Evolutionary conservation across 2,888 invertebrate species (phyloP).

Genomic region (Aricia artaxerxes): DNA sequence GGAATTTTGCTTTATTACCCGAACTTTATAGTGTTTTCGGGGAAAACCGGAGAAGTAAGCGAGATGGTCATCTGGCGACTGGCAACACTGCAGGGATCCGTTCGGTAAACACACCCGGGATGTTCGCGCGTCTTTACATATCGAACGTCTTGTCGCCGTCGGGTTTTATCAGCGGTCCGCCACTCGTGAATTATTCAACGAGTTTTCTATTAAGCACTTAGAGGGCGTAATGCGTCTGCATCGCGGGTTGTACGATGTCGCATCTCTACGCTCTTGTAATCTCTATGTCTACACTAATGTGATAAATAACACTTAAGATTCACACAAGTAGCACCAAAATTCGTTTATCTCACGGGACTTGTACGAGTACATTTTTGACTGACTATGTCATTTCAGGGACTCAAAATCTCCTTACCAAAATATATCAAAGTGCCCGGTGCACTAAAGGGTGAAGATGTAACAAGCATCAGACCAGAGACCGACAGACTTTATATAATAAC

Average conservation of each 20-base stretch:
- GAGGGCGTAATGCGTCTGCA: constrained; percentile 68
- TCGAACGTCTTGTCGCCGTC: constrained; percentile 63
- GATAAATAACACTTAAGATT: background rate
- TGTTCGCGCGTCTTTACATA: constrained; percentile 56
- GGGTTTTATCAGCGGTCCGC: constrained; percentile 68
- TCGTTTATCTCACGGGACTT: too few species aligned
- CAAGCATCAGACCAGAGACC: too few species aligned
- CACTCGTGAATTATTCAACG: constrained; percentile 70
- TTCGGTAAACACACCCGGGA: constrained; percentile 55
- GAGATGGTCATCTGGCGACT: background rate
- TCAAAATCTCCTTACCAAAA: too few species aligned
- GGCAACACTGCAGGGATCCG: constrained; percentile 48
- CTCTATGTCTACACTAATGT: background rate
- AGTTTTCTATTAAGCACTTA: constrained; percentile 71
- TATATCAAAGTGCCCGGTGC: too few species aligned
- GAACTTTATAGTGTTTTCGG: too few species aligned
- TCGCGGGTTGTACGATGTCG: constrained; percentile 52
- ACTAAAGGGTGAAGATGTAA: too few species aligned
- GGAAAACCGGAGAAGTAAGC: background rate
- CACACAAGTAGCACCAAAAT: background rate
- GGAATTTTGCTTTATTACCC: too few species aligned
- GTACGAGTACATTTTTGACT: too few species aligned
- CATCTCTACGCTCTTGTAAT: constrained; percentile 50
- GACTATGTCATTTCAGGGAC: too few species aligned
- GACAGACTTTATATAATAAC: too few species aligned